Evolutionary conservation across 2,797 vertebrate genomes (phyloP).

Genomic region (Macropodus opercularis): DNA sequence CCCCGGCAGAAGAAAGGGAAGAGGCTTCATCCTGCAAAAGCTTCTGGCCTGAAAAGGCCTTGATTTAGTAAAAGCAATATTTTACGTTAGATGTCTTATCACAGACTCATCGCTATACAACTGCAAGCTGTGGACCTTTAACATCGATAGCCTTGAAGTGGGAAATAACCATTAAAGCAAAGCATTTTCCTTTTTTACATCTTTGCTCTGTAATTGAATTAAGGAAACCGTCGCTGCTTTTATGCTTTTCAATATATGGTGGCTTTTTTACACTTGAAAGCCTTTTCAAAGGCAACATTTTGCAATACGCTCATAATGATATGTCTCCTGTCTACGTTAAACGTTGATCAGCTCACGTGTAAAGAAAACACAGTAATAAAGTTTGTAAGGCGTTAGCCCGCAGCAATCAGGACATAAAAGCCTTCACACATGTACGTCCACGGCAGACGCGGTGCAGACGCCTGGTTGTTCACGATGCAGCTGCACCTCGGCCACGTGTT

Average conservation of each 20-base stretch:
- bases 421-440: too few species aligned
- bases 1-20: conserved; percentile 18
- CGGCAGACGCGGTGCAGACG: too few species aligned
- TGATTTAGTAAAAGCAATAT: conserved; percentile 46
- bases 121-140: conserved; percentile 39
- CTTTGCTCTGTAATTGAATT: conserved; percentile 19
- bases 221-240: neutral
- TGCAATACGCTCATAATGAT: neutral
- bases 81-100: conserved; percentile 38
- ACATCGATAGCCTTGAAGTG: conserved; percentile 27
- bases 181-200: neutral
- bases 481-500: too few species aligned
- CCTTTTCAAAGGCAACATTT: neutral
- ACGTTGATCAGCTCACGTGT: conserved; percentile 3
- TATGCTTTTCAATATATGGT: neutral
- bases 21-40: conserved; percentile 35
- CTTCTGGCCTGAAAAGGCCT: conserved; percentile 26
- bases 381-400: neutral
- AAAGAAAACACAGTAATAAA: neutral
- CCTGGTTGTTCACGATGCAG: too few species aligned
- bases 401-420: neutral
- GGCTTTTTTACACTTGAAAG: neutral
- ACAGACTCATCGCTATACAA: conserved; percentile 28
- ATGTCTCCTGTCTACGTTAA: neutral
- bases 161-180: conserved; percentile 27